Evolutionary conservation across 1,140 invertebrate genomes (phyloP).

Genomic region (Cotesia chilonis): DNA sequence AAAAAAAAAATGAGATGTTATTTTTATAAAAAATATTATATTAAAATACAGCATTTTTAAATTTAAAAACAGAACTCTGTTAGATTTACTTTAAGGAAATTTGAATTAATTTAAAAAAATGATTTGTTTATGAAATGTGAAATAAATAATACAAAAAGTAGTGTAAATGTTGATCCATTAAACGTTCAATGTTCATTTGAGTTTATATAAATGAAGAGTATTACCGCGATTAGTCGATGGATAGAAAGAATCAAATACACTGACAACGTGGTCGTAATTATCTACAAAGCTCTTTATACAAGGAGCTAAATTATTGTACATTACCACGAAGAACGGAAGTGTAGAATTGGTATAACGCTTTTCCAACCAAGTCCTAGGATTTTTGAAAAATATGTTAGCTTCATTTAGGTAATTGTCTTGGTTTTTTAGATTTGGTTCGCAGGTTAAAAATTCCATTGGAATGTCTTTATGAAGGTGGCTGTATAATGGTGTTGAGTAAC

Average conservation of each 20-base stretch:
- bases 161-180: too few relatives aligned
- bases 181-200: neutral
- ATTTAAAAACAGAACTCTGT: too few relatives aligned
- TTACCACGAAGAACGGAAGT: slow-evolving; percentile 69
- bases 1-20: too few relatives aligned
- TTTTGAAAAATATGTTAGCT: slow-evolving; percentile 81
- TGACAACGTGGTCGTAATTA: slow-evolving; percentile 56
- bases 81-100: too few relatives aligned
- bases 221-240: slow-evolving; percentile 65
- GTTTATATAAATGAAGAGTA: slow-evolving; percentile 60
- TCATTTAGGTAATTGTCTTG: slow-evolving; percentile 76
- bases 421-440: slow-evolving; percentile 81
- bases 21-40: too few relatives aligned
- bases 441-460: slow-evolving; percentile 82
- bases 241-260: slow-evolving; percentile 68
- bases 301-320: slow-evolving; percentile 70
- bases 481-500: slow-evolving; percentile 90
- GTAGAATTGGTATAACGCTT: slow-evolving; percentile 63
- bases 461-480: slow-evolving; percentile 88
- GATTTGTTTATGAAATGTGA: neutral
- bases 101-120: too few relatives aligned
- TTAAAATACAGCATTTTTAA: too few relatives aligned
- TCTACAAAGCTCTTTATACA: slow-evolving; percentile 64
- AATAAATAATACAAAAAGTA: too few relatives aligned
- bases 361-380: slow-evolving; percentile 78